Evolutionary conservation across 1,140 invertebrate genomes (phyloP).

Genomic region (Drosophila equinoxialis): DNA sequence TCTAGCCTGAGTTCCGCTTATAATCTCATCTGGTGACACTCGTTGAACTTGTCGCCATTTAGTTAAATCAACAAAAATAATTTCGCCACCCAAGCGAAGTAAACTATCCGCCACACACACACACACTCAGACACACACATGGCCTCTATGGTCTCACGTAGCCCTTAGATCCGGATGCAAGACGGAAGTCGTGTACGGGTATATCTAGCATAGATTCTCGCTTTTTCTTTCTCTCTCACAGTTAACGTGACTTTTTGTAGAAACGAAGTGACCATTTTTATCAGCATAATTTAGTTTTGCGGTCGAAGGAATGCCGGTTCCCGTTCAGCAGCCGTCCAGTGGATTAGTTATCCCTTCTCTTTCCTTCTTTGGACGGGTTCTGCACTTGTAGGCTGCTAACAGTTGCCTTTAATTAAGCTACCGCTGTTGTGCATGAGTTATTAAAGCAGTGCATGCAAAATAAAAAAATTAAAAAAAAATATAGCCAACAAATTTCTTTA

Average conservation of each 20-base stretch:
- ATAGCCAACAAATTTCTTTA: constrained; percentile 54
- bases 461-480: constrained; percentile 32
- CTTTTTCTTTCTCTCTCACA: neutral
- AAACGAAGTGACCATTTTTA: constrained; percentile 62
- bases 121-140: constrained; percentile 23
- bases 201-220: constrained; percentile 49
- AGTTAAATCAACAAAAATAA: constrained; percentile 80
- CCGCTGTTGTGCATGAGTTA: constrained; percentile 48
- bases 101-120: constrained; percentile 24
- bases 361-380: neutral
- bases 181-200: constrained; percentile 69
- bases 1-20: constrained; percentile 48
- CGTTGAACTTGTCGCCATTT: constrained; percentile 81
- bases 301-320: constrained; percentile 30
- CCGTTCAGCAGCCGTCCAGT: constrained; percentile 53
- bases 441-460: constrained; percentile 59
- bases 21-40: constrained; percentile 80
- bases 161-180: constrained; percentile 45
- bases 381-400: neutral
- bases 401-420: constrained; percentile 65
- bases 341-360: constrained; percentile 47
- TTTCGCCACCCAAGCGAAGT: constrained; percentile 46
- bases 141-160: constrained; percentile 49
- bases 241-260: constrained; percentile 74
- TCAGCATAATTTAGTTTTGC: constrained; percentile 78